Percentiles rank a stretch among this genome's conserved stretches.
Evolutionary conservation across 2,797 vertebrate species (phyloP).

Genomic region (Takifugu ocellatus): DNA sequence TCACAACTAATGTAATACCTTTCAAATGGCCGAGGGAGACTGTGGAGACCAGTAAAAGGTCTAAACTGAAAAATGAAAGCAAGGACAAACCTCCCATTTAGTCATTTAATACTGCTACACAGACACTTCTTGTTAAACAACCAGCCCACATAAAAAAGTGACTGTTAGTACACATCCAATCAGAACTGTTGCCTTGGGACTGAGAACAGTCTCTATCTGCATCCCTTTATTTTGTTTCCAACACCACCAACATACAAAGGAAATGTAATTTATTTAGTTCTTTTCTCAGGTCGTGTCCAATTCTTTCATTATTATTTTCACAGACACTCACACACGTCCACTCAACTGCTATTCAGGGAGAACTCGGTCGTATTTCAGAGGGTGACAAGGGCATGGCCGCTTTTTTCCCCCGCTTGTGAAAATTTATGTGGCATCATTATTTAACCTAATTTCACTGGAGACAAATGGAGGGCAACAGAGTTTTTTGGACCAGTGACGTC

Average conservation of each 20-base stretch:
- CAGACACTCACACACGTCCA: conserved; percentile 4
- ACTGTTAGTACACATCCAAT: too few species aligned
- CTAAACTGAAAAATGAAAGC: too few species aligned
- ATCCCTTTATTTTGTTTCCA: too few species aligned
- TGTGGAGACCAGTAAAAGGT: too few species aligned
- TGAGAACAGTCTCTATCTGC: not conserved
- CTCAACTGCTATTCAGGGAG: conserved; percentile 38
- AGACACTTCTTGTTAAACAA: too few species aligned
- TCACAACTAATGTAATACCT: too few species aligned
- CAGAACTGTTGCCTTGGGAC: too few species aligned
- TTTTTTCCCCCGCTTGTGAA: conserved; percentile 43
- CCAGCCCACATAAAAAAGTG: not conserved
- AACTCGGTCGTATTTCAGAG: conserved; percentile 56
- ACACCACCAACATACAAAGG: too few species aligned
- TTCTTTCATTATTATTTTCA: not conserved
- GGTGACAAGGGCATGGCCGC: conserved; percentile 4
- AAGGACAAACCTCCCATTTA: too few species aligned
- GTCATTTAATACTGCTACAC: too few species aligned
- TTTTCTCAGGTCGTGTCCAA: not conserved
- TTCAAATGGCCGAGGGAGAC: too few species aligned
- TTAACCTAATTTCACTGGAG: conserved; percentile 60
- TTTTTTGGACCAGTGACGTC: conserved; percentile 30
- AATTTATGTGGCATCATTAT: conserved; percentile 69
- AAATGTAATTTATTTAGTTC: too few species aligned
- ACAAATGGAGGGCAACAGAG: conserved; percentile 61